Evolutionary conservation across 2,113 vertebrate species (phyloP).

Genomic region (Jaculus jaculus): DNA sequence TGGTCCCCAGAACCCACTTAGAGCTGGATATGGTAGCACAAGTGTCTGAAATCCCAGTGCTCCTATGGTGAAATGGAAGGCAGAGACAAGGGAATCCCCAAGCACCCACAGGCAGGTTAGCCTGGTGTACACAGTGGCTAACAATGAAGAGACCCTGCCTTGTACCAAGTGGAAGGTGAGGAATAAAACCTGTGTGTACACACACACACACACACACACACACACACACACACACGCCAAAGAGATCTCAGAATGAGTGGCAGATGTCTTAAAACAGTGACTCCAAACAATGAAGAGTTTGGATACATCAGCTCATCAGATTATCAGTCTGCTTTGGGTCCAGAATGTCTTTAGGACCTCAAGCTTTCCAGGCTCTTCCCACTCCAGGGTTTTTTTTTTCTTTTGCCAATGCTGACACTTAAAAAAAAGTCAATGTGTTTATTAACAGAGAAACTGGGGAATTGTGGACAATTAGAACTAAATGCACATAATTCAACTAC

Average conservation of each 20-base stretch:
- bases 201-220: background rate
- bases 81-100: too few species aligned
- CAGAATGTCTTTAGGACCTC: background rate
- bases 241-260: background rate
- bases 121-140: too few species aligned
- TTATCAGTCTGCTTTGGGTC: background rate
- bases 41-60: too few species aligned
- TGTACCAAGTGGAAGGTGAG: too few species aligned
- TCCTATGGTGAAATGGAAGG: too few species aligned
- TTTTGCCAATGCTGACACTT: background rate
- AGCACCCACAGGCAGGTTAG: too few species aligned
- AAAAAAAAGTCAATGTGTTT: background rate
- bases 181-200: too few species aligned
- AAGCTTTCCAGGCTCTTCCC: background rate
- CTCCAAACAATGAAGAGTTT: background rate
- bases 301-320: background rate
- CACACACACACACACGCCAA: background rate
- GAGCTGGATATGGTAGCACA: too few species aligned
- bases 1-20: too few species aligned
- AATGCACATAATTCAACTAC: background rate
- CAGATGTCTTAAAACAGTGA: background rate
- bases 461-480: background rate
- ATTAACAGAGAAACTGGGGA: conserved; percentile 9
- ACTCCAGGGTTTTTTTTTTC: background rate
- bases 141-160: too few species aligned